Evolutionary conservation across 2,888 invertebrate genomes (phyloP).

Genomic region (Epirrhoe tristata): DNA sequence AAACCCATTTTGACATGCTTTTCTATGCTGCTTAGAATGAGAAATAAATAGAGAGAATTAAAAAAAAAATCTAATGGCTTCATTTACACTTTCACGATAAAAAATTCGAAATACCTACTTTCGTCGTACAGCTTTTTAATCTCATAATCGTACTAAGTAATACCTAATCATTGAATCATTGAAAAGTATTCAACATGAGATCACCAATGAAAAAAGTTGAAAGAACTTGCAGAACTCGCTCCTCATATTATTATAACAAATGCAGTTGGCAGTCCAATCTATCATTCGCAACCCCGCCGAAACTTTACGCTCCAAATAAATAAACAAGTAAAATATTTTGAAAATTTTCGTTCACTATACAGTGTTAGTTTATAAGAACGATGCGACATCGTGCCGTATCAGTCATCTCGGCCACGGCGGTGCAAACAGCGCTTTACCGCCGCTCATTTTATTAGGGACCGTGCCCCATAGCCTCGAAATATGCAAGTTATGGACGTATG

Average conservation of each 20-base stretch:
- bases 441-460: constrained; percentile 78
- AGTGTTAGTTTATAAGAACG: constrained; percentile 70
- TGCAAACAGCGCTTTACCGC: constrained; percentile 80
- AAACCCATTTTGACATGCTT: too few species aligned
- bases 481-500: constrained; percentile 2
- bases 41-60: too few species aligned
- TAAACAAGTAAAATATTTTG: constrained; percentile 42
- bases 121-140: too few species aligned
- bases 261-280: constrained; percentile 2
- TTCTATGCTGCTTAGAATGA: too few species aligned
- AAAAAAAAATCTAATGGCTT: too few species aligned
- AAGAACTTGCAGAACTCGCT: neutral
- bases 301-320: constrained; percentile 20
- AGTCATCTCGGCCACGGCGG: constrained; percentile 76
- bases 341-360: constrained; percentile 52
- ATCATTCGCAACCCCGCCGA: neutral
- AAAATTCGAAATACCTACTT: too few species aligned
- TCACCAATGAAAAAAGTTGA: neutral
- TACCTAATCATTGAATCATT: too few species aligned
- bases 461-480: constrained; percentile 55
- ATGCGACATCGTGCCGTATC: constrained; percentile 77
- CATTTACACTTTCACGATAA: too few species aligned
- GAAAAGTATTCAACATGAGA: too few species aligned
- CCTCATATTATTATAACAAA: neutral
- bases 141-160: too few species aligned